Percentiles rank a stretch among this genome's conserved stretches.
Evolutionary conservation across 2,797 vertebrate species (phyloP).

Genomic region (Okamejei kenojei): DNA sequence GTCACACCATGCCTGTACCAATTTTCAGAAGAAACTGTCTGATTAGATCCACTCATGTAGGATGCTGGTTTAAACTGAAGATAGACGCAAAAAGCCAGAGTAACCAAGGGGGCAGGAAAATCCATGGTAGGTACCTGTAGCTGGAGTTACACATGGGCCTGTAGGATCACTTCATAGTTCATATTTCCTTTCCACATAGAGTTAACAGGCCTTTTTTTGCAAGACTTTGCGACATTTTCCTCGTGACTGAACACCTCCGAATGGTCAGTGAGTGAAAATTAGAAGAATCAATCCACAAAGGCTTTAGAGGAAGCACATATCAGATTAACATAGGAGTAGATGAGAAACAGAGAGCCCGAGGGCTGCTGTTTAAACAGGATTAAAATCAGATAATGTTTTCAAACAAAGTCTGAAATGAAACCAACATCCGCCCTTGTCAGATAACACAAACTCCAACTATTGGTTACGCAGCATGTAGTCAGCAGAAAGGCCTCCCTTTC

Average conservation of each 20-base stretch:
- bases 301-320: background rate
- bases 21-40: background rate
- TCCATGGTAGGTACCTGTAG: no score
- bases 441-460: background rate
- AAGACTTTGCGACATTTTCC: background rate
- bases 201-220: background rate
- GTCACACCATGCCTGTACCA: background rate
- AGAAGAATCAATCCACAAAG: background rate
- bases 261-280: background rate
- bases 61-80: no score
- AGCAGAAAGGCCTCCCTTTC: background rate
- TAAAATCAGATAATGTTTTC: slow-evolving; percentile 26
- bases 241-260: no score
- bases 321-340: background rate
- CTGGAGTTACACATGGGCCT: no score
- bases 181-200: background rate
- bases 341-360: background rate
- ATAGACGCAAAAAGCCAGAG: no score
- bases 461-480: background rate
- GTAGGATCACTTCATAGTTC: no score
- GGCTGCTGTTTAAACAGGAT: background rate
- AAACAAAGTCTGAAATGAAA: slow-evolving; percentile 1
- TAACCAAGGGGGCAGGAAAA: no score
- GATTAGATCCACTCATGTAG: background rate
- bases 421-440: background rate